Base-by-base conservation (phyloP, 1,140 invertebrate species). In the Trachelipus rathkii region DNA sequence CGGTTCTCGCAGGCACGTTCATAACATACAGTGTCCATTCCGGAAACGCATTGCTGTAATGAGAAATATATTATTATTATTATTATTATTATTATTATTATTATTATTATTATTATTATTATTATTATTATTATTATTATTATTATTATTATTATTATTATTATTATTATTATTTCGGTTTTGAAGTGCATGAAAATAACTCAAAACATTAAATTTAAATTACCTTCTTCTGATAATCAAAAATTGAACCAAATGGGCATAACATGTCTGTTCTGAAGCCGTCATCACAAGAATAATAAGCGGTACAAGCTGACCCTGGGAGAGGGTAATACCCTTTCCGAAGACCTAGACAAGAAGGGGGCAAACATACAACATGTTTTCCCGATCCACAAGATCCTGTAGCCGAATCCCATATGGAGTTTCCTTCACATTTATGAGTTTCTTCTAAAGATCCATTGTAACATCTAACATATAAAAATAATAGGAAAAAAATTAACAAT, bases 1-100 rank as follows among this genome's bases (percentile, higher is more conserved):
- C 83, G 79, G 23, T 84, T 85, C 15, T 83, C 83, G 76, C 85
- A 86, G 10, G 83, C 81, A 67, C 83, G 84, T 77, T 86, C 85
- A 76, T 84, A 85, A 78, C 85, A 86, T 44, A 84, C 79, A 0
- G 77, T 68, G 3, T 82, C 82, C 69, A 72, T 74, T 67, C 24
- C 74, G 10, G 73, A 50, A 10, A 81, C 77, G 75, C 83, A 83
- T 8, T 69, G 72, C 82, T 83, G 79, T 9, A 77, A 77, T 13
- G 7, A 21, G 6, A 70, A 53, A 45, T 44, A 70, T 0, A 69
- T 15, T 75, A n/a, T n/a, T n/a, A 23, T 66, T 21, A 43, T n/a
- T 10, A 15, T 11, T 11, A 43, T 24, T 19, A n/a, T n/a, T n/a
- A 23, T 66, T 0, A 69, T 15, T 75, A n/a, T n/a, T n/a, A 23